Evolutionary conservation across 2,113 vertebrate genomes (phyloP), one percentile per base, ranked within the genome.

Genomic region (Ictidomys tridecemlineatus): DNA sequence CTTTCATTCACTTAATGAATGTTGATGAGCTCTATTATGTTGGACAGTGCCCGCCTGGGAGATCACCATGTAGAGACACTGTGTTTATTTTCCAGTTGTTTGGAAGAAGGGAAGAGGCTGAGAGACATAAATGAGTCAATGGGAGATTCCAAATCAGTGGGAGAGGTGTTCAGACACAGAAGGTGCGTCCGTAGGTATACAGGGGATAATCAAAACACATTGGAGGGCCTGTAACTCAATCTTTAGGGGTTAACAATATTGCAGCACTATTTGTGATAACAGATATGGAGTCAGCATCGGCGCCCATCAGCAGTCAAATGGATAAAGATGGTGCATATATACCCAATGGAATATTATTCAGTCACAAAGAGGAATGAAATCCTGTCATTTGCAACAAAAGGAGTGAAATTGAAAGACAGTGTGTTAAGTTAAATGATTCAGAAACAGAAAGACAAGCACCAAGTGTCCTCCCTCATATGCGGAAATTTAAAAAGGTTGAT

Each of bases 1-100:
- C 89, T 69, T 89, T 79, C 86, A 22, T 85, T 93, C 70, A 51
- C 73, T 89, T 77, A 77, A 53, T 16, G 17, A 89, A 93, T 72
- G 67, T 65, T n/a, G 74, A 94, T 63, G 91, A 95, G 58, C n/a
- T 69, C 84, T 53, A 37, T 77, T 92, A 48, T 61, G n/a, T 61
- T 53, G 37, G 45, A 51, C 2, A 0, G 34, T n/a, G 34, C 42
- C 11, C 32, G 72, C 89, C 20, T 56, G 48, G 61, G 78, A 95
- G 86, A 93, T 37, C 63, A 32, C 37, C 11, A 12, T 42, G 56
- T 58, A 13, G 26, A 20, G 84, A 63, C 34, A 16, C 4, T 39
- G 42, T 51, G 37, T 56, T 20, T 34, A 32, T 84, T 73, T 97
- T 85, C 84, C 26, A 65, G 74, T 63, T 56, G 91, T 20, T 32